Percentiles rank a stretch among this genome's conserved stretches.
These are phyloP conservation scores for Benitochromis conjunctus DNA, from an alignment of 2,113 vertebrate species.

Conservation along the genomic window DNA sequence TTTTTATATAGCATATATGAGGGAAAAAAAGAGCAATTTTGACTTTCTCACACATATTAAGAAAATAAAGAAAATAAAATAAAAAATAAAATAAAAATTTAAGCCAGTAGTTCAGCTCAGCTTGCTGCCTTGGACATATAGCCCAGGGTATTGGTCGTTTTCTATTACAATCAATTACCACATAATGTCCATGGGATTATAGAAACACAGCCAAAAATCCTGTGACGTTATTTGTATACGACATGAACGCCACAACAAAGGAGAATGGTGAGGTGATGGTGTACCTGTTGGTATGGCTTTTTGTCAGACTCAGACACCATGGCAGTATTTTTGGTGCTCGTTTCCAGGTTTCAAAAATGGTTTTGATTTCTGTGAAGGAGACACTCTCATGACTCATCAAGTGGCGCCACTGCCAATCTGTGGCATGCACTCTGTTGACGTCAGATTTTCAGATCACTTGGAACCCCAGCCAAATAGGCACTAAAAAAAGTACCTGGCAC, in stretches of 20 bases:
- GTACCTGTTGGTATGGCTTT: neutral
- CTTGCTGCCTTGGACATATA: neutral
- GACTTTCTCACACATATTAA: neutral
- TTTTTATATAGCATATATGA: neutral
- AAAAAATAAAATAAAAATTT: neutral
- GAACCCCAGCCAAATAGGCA: neutral
- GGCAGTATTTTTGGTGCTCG: neutral
- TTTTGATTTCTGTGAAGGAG: neutral
- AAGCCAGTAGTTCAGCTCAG: neutral
- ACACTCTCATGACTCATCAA: neutral
- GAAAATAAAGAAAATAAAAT: neutral
- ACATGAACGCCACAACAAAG: neutral
- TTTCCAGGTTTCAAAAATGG: neutral
- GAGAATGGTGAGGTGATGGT: neutral
- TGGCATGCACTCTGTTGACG: neutral
- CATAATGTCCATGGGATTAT: neutral
- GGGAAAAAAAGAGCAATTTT: neutral
- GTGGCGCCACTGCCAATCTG: neutral
- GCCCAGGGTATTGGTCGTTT: neutral
- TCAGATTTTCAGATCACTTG: neutral
- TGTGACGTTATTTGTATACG: neutral
- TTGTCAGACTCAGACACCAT: neutral
- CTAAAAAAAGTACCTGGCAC: neutral
- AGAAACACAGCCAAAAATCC: neutral
- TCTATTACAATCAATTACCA: neutral